A percentile compares a stretch with the other conserved stretches of the same genome.
Conservation (phyloP, 2,797 vertebrate species). For the Pteronotus mesoamericanus region DNA sequence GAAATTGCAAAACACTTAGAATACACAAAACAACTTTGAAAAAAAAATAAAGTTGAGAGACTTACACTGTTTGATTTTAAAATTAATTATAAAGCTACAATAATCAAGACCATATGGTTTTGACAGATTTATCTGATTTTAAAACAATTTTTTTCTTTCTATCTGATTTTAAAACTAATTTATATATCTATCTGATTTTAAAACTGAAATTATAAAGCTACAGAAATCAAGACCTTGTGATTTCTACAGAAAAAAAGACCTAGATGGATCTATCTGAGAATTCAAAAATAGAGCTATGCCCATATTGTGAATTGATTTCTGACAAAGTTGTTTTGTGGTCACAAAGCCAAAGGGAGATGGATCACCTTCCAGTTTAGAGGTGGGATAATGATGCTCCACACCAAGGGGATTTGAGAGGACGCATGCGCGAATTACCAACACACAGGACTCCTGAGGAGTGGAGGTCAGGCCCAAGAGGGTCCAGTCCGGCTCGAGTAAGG, state of each 20-base stretch:
- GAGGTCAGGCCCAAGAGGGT: neutral
- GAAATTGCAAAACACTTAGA: neutral
- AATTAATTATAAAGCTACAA: neutral
- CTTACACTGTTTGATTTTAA: neutral
- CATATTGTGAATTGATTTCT: neutral
- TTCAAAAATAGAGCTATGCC: neutral
- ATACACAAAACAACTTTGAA: neutral
- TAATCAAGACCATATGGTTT: neutral
- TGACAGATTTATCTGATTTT: neutral
- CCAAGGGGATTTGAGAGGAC: neutral
- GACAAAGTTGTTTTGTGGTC: neutral
- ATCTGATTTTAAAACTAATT: neutral
- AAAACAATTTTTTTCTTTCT: neutral
- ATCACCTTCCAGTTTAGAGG: neutral
- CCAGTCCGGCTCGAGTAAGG: neutral
- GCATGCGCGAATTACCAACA: neutral
- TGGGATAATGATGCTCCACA: neutral
- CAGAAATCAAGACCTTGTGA: neutral
- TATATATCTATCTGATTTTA: neutral
- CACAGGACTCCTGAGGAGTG: neutral
- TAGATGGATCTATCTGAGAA: neutral
- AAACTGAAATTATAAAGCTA: neutral
- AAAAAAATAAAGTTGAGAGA: neutral
- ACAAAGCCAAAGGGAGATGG: neutral
- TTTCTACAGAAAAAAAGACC: neutral